Evolutionary conservation across 92 coral and sea anemone species (phyloP).

Genomic region (Pocillopora grandis): DNA sequence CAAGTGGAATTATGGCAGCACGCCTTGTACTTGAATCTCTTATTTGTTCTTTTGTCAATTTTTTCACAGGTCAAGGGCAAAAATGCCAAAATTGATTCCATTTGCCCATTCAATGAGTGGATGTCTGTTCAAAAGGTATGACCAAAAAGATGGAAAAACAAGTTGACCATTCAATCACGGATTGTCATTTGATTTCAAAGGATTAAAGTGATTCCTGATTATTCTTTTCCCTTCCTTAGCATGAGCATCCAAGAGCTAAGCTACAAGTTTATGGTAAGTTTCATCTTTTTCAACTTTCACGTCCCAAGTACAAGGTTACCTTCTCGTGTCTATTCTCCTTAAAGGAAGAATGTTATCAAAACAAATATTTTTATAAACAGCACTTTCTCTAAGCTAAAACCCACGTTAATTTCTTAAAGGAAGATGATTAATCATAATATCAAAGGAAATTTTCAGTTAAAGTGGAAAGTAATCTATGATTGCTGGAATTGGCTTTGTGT

Average conservation of each 20-base stretch:
- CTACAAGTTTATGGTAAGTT: constrained; percentile 27
- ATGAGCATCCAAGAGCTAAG: constrained; percentile 17
- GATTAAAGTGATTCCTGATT: neutral
- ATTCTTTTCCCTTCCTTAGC: neutral
- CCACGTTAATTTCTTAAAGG: too few relatives aligned
- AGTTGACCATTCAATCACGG: neutral
- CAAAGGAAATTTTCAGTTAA: too few relatives aligned
- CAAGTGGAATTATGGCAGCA: too few relatives aligned
- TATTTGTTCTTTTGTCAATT: neutral
- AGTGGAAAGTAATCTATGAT: too few relatives aligned
- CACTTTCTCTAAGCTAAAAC: too few relatives aligned
- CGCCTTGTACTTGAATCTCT: neutral
- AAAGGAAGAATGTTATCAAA: too few relatives aligned
- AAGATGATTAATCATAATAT: too few relatives aligned
- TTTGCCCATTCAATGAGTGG: neutral
- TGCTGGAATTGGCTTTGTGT: too few relatives aligned
- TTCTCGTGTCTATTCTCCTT: neutral
- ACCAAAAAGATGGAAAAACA: neutral
- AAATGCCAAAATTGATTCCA: neutral
- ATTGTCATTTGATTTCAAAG: neutral
- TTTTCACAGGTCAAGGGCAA: constrained; percentile 6
- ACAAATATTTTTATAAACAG: too few relatives aligned
- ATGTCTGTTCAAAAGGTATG: constrained; percentile 17
- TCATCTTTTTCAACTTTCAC: neutral
- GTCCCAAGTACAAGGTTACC: too few relatives aligned